Evolutionary conservation across 2,797 vertebrate species (phyloP).

Genomic region (Enteromius fasciolatus): DNA sequence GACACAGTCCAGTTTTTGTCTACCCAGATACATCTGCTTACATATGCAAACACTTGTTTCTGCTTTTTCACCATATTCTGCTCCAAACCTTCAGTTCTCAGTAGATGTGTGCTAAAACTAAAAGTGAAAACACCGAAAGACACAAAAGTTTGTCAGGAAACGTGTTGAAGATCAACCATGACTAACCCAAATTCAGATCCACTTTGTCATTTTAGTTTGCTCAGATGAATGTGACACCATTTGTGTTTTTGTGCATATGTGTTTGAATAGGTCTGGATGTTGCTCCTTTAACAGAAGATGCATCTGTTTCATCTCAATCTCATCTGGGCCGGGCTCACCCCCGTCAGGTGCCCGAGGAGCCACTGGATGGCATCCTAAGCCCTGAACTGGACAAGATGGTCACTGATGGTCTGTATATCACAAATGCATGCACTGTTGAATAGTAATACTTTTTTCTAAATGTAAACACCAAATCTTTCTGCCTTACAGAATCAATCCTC

Average conservation of each 20-base stretch:
- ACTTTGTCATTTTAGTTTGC: neutral
- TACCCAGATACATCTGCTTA: too few species aligned
- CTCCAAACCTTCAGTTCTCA: too few species aligned
- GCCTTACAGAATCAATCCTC: slow-evolving; percentile 92
- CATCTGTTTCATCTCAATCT: slow-evolving; percentile 80
- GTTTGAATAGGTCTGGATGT: slow-evolving; percentile 81
- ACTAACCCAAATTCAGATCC: neutral
- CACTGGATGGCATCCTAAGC: slow-evolving; percentile 94
- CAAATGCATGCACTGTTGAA: neutral
- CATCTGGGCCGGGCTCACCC: slow-evolving; percentile 77
- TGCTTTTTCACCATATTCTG: too few species aligned
- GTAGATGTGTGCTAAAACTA: neutral
- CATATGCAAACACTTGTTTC: too few species aligned
- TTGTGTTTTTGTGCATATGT: slow-evolving; percentile 48
- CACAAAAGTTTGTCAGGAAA: neutral
- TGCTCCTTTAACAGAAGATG: slow-evolving; percentile 82
- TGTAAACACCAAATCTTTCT: slow-evolving; percentile 54
- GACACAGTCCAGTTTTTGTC: too few species aligned
- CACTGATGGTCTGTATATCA: slow-evolving; percentile 88
- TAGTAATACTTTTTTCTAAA: slow-evolving; percentile 36
- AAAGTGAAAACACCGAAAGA: neutral
- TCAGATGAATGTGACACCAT: slow-evolving; percentile 47
- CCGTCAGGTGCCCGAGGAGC: slow-evolving; percentile 88
- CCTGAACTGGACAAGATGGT: slow-evolving; percentile 99
- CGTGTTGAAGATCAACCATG: neutral